phyloP scores from a whole-genome alignment of 2,113 vertebrate genomes.

The Microtus pennsylvanicus region DNA sequence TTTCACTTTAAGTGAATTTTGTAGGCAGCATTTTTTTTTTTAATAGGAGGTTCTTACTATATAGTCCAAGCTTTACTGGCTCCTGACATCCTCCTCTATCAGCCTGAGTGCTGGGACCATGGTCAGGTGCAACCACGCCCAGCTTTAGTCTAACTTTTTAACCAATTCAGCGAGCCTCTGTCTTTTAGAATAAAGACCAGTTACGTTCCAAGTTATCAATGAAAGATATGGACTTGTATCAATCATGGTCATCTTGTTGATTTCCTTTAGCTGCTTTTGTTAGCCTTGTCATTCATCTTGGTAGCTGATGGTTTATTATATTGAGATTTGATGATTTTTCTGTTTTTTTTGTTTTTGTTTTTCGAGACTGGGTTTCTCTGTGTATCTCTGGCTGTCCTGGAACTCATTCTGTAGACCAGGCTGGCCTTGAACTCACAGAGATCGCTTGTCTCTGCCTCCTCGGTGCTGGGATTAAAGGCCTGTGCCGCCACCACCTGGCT shows the following conservation, averaged over 20 bases:
- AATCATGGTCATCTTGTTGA: background rate
- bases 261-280: background rate
- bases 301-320: background rate
- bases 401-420: too few relatives aligned
- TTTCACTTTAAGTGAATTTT: background rate
- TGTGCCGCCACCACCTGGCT: too few relatives aligned
- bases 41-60: background rate
- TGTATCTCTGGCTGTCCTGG: too few relatives aligned
- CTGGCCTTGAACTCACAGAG: too few relatives aligned
- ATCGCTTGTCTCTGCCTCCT: too few relatives aligned
- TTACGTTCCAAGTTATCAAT: background rate
- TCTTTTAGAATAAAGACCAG: background rate
- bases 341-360: too few relatives aligned
- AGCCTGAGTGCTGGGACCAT: background rate
- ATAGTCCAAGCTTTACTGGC: background rate
- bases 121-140: background rate
- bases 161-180: background rate
- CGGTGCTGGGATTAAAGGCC: too few relatives aligned
- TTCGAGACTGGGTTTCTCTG: too few relatives aligned
- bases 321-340: background rate
- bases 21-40: background rate
- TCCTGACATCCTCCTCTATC: background rate
- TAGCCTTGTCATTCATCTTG: background rate
- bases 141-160: background rate
- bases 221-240: background rate